Conservation (phyloP, 2,797 vertebrate species). For the Lindbergichthys nudifrons region DNA sequence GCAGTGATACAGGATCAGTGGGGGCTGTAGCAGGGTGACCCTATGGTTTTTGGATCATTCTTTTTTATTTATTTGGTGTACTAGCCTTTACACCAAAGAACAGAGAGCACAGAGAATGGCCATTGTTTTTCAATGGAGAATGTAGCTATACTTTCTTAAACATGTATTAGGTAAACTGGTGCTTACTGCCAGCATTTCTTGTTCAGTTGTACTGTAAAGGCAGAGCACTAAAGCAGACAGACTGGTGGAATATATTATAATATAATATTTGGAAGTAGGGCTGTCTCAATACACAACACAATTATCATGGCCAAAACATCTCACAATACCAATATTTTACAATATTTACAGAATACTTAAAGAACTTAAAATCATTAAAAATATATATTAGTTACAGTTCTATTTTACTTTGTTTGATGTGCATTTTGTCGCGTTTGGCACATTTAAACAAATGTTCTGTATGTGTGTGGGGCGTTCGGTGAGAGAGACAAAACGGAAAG, state of each 20-base stretch:
- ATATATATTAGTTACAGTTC: too few species aligned
- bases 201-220: not conserved
- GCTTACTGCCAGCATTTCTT: not conserved
- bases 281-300: too few species aligned
- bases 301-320: too few species aligned
- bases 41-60: slow-evolving; percentile 13
- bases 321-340: too few species aligned
- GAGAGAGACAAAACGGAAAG: too few species aligned
- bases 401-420: too few species aligned
- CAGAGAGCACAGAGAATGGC: not conserved
- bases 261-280: not conserved
- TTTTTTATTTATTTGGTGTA: not conserved
- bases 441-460: too few species aligned
- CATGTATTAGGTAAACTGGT: not conserved
- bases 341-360: too few species aligned
- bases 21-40: slow-evolving; percentile 47
- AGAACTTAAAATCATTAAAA: too few species aligned
- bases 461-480: too few species aligned
- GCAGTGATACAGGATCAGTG: slow-evolving; percentile 68
- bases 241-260: not conserved
- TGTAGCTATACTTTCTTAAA: not conserved
- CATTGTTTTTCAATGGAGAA: not conserved
- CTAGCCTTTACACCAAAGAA: not conserved
- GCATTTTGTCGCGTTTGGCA: too few species aligned
- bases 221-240: not conserved